These are phyloP conservation scores for Hemicrepidius hirtus DNA, from an alignment of 2,888 invertebrate genomes.

Conservation along the genomic window DNA sequence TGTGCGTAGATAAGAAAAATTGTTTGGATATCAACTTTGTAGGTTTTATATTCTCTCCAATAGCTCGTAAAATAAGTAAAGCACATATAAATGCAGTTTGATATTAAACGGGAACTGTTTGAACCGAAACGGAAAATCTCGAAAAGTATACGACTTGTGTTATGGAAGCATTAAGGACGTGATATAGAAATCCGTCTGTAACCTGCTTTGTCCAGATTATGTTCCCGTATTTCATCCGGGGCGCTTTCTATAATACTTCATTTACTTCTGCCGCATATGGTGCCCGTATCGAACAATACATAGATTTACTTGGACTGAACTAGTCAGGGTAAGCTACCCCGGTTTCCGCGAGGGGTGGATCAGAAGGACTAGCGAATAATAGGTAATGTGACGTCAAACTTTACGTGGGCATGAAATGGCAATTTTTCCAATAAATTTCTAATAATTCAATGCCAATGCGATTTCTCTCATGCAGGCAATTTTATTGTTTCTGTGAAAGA, in stretches of 20 bases:
- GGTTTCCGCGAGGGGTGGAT: constrained; percentile 3
- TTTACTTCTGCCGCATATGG: constrained; percentile 16
- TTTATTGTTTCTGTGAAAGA: constrained; percentile 6
- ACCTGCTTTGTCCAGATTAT: constrained; percentile 3
- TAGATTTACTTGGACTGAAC: constrained; percentile 20
- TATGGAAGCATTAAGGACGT: not conserved
- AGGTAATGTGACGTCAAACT: constrained; percentile 16
- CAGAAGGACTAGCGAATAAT: constrained; percentile 14
- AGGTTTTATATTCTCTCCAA: too few relatives aligned
- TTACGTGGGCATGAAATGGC: constrained; percentile 16
- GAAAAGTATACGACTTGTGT: too few relatives aligned
- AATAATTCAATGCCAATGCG: constrained; percentile 8
- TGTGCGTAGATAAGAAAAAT: too few relatives aligned
- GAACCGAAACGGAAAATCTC: too few relatives aligned
- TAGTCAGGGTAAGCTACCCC: constrained; percentile 6
- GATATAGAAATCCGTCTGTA: not conserved
- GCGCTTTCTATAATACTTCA: constrained; percentile 11
- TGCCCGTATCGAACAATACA: constrained; percentile 7
- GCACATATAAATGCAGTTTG: too few relatives aligned
- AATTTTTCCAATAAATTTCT: constrained; percentile 16
- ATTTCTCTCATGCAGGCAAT: constrained; percentile 3
- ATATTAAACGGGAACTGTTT: too few relatives aligned
- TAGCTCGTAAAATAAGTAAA: too few relatives aligned
- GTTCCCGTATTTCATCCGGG: constrained; percentile 1
- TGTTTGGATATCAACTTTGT: too few relatives aligned